Base-by-base conservation (phyloP, 2,113 vertebrate species). In the Apistogramma diplotaenia region DNA sequence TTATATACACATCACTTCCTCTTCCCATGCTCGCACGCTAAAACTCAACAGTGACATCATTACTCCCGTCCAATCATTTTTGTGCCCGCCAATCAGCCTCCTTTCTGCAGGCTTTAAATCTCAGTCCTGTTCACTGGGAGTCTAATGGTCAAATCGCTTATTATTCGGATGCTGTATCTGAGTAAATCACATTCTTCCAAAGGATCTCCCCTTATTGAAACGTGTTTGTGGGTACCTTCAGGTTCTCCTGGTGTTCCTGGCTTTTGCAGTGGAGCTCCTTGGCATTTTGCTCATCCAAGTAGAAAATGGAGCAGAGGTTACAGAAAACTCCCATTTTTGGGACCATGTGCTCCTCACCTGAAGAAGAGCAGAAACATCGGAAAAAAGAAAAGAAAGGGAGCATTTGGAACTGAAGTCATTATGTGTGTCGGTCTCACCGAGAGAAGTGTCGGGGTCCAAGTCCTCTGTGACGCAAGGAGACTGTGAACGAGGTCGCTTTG, bases 251-350 rank as follows among this genome's bases (percentile, higher is more conserved):
- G 86, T 93, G 92, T 19, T 5, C 71, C 82, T 33, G 65, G 62
- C 89, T 89, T 84, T 86, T 81, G 85, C 92, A 92, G 89, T 92
- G 92, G 0, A 29, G 2, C 0, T 83, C 76, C 46, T 61, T 87
- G 49, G 87, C 87, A 0, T 71, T 57, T 43, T 6, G 73, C 74
- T 92, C 85, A 4, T 51, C 81, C 51, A 83, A 49, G 83, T 89
- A 92, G 82, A 91, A 92, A 19, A 78, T 23, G 0, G 74, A 81
- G 87, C 95, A 95, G 1, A 96, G 87, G 5, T 93, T 90, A 76
- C 95, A 96, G 92, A 93, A 95, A 81, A 77, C 95, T 0, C 95
- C 95, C 0, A 90, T 89, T 79, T 92, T 95, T 0, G 93, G 94
- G 15, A 95, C 91, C 9, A 96, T 89, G 37, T 95, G 94, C 82